phyloP scores from a whole-genome alignment of 1,140 invertebrate species.

The Samia ricini region DNA sequence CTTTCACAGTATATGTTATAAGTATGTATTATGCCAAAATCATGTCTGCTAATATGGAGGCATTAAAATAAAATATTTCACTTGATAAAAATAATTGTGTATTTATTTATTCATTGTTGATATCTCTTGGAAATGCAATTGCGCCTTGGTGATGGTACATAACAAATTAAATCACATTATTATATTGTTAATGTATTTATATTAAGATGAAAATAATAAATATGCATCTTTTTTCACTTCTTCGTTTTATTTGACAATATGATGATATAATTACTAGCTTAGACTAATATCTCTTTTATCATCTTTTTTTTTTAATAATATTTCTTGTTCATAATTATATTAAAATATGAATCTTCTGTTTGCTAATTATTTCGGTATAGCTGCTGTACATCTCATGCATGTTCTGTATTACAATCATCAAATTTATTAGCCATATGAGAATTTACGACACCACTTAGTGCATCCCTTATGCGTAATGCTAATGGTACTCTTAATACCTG shows the following conservation, averaged over 20 bases:
- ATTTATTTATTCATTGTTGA: too few species aligned
- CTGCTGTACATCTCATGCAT: background rate
- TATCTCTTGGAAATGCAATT: constrained; percentile 24
- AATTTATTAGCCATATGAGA: background rate
- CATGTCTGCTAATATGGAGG: too few species aligned
- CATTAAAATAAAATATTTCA: too few species aligned
- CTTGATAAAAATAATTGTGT: too few species aligned
- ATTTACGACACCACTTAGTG: constrained; percentile 19
- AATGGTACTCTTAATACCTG: constrained; percentile 27
- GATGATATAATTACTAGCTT: too few species aligned
- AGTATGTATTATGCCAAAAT: too few species aligned
- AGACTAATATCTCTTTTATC: too few species aligned
- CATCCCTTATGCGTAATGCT: constrained; percentile 25
- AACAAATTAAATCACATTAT: constrained; percentile 55
- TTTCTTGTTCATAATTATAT: too few species aligned
- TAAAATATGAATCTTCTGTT: too few species aligned
- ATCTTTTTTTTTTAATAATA: too few species aligned
- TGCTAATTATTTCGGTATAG: background rate
- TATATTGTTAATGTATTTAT: constrained; percentile 63
- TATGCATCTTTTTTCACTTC: constrained; percentile 54
- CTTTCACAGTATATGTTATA: too few species aligned
- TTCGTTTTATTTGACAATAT: constrained; percentile 16
- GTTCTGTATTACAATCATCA: background rate
- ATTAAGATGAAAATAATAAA: constrained; percentile 60
- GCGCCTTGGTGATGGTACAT: constrained; percentile 52